Evolutionary conservation across 2,888 invertebrate genomes (phyloP).

Genomic region (Sesia bembeciformis): DNA sequence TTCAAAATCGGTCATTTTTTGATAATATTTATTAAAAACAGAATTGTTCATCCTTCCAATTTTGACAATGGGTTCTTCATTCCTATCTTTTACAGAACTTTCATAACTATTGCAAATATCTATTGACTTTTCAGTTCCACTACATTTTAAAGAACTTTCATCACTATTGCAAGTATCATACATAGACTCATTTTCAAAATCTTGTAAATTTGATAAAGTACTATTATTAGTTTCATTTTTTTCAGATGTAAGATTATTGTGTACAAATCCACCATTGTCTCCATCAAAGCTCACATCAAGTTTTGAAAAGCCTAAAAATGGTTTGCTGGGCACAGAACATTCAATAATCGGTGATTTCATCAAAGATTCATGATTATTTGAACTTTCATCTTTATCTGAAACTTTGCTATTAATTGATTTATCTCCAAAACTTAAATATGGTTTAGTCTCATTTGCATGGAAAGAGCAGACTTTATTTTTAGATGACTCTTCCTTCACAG

Average conservation of each 20-base stretch:
- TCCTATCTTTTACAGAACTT: slow-evolving; percentile 3
- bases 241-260: slow-evolving; percentile 4
- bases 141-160: slow-evolving; percentile 10
- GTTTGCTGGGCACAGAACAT: slow-evolving; percentile 7
- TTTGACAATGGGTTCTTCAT: slow-evolving; percentile 29
- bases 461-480: too few species aligned
- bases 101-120: slow-evolving; percentile 2
- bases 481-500: background rate
- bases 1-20: slow-evolving; percentile 16
- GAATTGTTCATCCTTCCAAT: slow-evolving; percentile 40
- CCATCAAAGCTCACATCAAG: slow-evolving; percentile 2
- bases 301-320: slow-evolving; percentile 9
- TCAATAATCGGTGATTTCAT: background rate
- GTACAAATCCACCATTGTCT: background rate
- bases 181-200: slow-evolving; percentile 26
- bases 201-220: too few species aligned
- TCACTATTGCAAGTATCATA: slow-evolving; percentile 57
- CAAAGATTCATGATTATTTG: background rate
- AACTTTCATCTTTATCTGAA: too few species aligned
- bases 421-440: too few species aligned
- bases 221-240: background rate
- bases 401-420: too few species aligned
- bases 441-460: too few species aligned
- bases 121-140: background rate
- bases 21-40: slow-evolving; percentile 34